Evolutionary conservation across 2,113 vertebrate genomes (phyloP), one percentile per base, ranked within the genome.

Genomic region (Ptychochromis oligacanthus): DNA sequence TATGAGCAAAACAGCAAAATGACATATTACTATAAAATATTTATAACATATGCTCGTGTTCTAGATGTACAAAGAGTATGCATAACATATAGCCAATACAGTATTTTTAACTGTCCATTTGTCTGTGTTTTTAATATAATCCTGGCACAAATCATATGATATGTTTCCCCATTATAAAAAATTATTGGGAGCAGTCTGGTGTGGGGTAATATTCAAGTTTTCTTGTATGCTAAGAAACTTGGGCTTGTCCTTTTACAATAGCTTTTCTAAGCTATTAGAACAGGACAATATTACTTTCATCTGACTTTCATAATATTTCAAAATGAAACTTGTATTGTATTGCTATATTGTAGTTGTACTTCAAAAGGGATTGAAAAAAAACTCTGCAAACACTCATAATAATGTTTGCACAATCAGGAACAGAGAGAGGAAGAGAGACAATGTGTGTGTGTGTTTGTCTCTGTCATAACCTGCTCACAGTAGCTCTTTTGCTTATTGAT

Each of bases 401-500:
- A 22, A 49, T 83, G 83, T 87, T 89, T 89, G 85, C 46, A 54
- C 80, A 81, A 85, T 81, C 61, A 86, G 74, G n/a, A 79, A 67
- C 58, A 70, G 58, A 34, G 34, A 40, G 20, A 52, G 65, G 49
- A 72, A 31, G 43, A 14, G 26, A 54, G 18, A 28, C 26, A 17
- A 9, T 28, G 24, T 70, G 80, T 83, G 76, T 64, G 79, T 24
- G 36, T 46, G 74, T 74, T 67, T 57, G 70, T 43, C 70, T 77
- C 88, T 91, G 89, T 86, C 88, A 88, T 56, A 87, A 90, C 84
- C 86, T 89, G 84, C 80, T 93, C 86, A 82, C 17, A 55, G 74
- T 80, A 81, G 11, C 79, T 87, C 61, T 85, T 91, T 88, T 87
- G 80, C 64, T 80, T 85, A 91, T 93, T 90, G 91, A 89, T 93